These are phyloP conservation scores for Orientallactaga bullata DNA, from an alignment of 2,113 vertebrate species.

Conservation along the genomic window DNA sequence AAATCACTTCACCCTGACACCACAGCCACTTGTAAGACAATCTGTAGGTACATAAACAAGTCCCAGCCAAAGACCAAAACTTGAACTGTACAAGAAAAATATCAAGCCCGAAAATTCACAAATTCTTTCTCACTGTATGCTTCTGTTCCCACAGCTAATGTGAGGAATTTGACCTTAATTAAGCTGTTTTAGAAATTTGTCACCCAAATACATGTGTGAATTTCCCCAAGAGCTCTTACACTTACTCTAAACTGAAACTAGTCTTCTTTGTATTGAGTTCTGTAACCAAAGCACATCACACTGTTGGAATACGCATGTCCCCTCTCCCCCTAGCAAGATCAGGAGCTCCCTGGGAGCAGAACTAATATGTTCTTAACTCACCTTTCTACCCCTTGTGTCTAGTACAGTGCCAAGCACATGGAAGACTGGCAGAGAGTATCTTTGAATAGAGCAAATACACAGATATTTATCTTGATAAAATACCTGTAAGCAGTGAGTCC, in stretches of 20 bases:
- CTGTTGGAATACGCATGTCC: not conserved
- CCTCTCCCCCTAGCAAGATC: not conserved
- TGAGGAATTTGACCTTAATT: constrained; percentile 47
- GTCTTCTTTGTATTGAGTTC: constrained; percentile 14
- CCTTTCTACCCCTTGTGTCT: not conserved
- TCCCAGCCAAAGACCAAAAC: constrained; percentile 72
- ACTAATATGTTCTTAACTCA: not conserved
- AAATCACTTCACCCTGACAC: constrained; percentile 68
- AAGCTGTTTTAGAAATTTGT: constrained; percentile 19
- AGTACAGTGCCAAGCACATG: not conserved
- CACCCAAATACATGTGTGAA: constrained; percentile 33
- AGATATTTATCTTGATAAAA: constrained; percentile 30
- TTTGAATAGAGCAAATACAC: constrained; percentile 12
- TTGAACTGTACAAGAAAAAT: constrained; percentile 39
- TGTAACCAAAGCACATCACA: not conserved
- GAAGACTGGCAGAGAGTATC: not conserved
- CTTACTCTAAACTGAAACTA: constrained; percentile 27
- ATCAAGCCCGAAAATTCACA: constrained; percentile 52
- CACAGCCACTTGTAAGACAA: constrained; percentile 70
- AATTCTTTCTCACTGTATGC: not conserved
- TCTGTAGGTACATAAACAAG: constrained; percentile 68
- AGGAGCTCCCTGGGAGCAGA: constrained; percentile 8
- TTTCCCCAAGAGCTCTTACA: constrained; percentile 41
- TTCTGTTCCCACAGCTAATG: not conserved
- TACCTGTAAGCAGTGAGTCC: not conserved